phyloP scores from a whole-genome alignment of 2,113 vertebrate species.

The Charina bottae region DNA sequence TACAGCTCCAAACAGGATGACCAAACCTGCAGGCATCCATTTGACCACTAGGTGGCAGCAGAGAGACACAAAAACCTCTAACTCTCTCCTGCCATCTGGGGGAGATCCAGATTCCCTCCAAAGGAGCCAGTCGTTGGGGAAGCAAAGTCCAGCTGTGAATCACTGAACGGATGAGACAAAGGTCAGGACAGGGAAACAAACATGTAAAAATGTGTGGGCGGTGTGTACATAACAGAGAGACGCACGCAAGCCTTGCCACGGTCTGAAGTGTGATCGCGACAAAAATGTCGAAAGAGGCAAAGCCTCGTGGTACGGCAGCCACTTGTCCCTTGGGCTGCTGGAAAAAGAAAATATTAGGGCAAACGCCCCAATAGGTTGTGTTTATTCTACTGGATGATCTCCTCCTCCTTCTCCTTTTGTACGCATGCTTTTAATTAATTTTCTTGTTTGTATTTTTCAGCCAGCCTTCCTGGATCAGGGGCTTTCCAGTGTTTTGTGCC shows the following conservation, averaged over 20 bases:
- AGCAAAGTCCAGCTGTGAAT: background rate
- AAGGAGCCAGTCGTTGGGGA: background rate
- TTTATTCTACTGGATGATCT: background rate
- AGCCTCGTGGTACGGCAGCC: background rate
- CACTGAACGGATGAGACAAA: background rate
- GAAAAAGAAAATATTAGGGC: background rate
- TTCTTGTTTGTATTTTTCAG: background rate
- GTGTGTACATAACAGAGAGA: background rate
- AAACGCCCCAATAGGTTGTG: background rate
- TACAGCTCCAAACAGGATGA: too few relatives aligned
- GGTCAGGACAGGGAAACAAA: background rate
- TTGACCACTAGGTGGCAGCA: background rate
- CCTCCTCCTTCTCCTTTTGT: background rate
- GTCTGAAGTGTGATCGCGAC: background rate
- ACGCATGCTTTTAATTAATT: background rate
- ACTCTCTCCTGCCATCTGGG: background rate
- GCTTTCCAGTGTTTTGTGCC: background rate
- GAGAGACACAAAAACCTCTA: background rate
- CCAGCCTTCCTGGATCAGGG: background rate
- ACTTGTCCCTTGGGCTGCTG: background rate
- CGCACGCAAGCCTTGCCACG: background rate
- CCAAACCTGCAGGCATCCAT: background rate
- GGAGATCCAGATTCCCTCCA: background rate
- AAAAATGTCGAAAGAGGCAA: background rate
- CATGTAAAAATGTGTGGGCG: background rate